Percentiles rank a stretch among this genome's conserved stretches.
phyloP scores from a whole-genome alignment of 1,140 invertebrate genomes.

The Drosophila varians region DNA sequence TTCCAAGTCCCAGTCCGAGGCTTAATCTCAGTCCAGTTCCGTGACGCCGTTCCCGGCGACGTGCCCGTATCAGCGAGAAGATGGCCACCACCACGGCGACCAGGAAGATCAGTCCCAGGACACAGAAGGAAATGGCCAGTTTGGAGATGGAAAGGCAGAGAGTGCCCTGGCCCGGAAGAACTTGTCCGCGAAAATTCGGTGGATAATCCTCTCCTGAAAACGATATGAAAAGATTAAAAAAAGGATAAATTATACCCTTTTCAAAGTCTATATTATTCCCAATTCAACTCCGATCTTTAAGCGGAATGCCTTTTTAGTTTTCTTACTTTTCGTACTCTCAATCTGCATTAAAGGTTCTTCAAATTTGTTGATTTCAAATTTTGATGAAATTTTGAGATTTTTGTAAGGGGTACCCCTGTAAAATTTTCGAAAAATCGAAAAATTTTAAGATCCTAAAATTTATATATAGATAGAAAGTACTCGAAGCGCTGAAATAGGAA shows the following conservation, averaged over 20 bases:
- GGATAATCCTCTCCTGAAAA: slow-evolving; percentile 74
- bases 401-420: no score
- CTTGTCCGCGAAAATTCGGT: slow-evolving; percentile 52
- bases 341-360: no score
- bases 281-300: no score
- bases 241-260: neutral
- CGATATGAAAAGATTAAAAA: neutral
- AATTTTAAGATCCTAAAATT: no score
- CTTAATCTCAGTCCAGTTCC: slow-evolving; percentile 36
- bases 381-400: no score
- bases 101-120: slow-evolving; percentile 88
- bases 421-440: no score
- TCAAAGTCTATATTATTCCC: neutral
- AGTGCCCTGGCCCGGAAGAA: slow-evolving; percentile 70
- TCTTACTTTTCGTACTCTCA: no score
- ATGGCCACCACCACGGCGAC: slow-evolving; percentile 87
- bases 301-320: no score
- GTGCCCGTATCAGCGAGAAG: slow-evolving; percentile 86
- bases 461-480: no score
- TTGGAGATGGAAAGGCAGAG: slow-evolving; percentile 89
- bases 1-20: slow-evolving; percentile 22
- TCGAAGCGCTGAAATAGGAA: no score
- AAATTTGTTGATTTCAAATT: no score
- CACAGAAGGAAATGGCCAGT: slow-evolving; percentile 88
- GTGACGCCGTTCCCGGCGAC: slow-evolving; percentile 68